These are phyloP conservation scores for Scopus umbretta DNA, from an alignment of 2,113 vertebrate genomes.

Conservation along the genomic window DNA sequence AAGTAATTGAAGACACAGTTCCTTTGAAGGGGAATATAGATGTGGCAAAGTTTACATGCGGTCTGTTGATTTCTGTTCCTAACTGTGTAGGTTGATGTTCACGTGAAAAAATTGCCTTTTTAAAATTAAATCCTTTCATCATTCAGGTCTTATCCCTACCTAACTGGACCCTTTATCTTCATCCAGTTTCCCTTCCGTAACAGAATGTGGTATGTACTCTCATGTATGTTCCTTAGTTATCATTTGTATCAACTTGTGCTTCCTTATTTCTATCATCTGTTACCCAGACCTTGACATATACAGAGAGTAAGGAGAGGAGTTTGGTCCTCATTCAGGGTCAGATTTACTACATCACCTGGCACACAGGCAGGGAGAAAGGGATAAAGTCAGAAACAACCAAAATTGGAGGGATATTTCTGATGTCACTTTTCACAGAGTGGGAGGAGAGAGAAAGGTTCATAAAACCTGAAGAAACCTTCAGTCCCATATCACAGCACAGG, in stretches of 20 bases:
- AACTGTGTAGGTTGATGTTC: background rate
- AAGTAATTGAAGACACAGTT: background rate
- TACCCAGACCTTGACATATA: background rate
- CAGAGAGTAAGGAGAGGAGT: background rate
- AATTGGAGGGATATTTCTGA: background rate
- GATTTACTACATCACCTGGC: background rate
- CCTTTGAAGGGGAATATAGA: background rate
- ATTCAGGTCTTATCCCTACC: background rate
- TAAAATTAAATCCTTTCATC: background rate
- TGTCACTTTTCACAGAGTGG: background rate
- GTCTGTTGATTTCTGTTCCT: background rate
- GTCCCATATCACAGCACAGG: background rate
- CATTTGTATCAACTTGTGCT: background rate
- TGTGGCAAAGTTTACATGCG: background rate
- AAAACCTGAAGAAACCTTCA: background rate
- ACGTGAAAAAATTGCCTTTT: background rate
- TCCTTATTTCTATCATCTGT: background rate
- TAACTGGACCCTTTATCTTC: background rate
- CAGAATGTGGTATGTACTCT: background rate
- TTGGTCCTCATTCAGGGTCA: background rate
- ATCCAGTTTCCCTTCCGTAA: background rate
- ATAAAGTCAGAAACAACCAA: background rate
- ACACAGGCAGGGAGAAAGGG: fast-evolving
- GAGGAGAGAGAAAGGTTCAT: background rate
- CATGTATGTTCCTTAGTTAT: background rate